A percentile compares a stretch with the other conserved stretches of the same genome.
Conservation (phyloP, 2,797 vertebrate genomes). For the Dromococcyx pavoninus region DNA sequence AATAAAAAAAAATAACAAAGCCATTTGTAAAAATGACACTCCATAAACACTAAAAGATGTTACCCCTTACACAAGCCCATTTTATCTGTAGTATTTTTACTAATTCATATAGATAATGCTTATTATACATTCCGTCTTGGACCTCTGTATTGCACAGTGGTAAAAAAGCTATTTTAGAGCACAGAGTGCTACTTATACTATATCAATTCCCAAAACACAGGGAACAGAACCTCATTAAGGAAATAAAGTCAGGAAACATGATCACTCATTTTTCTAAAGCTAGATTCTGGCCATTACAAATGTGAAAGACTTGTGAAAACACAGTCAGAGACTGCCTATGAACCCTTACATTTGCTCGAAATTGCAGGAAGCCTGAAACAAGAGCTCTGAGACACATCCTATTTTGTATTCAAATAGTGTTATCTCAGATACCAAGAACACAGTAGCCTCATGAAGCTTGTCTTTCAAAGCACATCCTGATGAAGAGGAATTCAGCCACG, state of each 20-base stretch:
- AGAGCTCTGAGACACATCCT: not conserved
- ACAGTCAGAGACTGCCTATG: not conserved
- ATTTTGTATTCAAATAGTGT: not conserved
- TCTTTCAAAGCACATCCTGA: not conserved
- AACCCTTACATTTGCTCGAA: not conserved
- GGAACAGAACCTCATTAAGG: not conserved
- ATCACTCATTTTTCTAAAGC: not conserved
- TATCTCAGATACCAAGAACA: not conserved
- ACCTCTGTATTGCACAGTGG: not conserved
- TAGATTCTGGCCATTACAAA: not conserved
- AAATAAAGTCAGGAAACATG: not conserved
- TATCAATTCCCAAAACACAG: not conserved
- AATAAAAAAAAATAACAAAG: not conserved
- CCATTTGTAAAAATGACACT: not conserved
- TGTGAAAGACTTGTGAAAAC: not conserved
- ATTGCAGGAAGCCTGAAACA: not conserved
- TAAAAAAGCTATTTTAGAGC: not conserved
- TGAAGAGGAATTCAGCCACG: not conserved
- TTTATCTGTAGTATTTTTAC: not conserved
- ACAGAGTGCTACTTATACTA: not conserved
- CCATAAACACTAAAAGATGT: not conserved
- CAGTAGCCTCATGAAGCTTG: not conserved
- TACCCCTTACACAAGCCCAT: not conserved
- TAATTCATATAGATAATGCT: not conserved
- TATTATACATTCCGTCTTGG: not conserved